phyloP scores from a whole-genome alignment of 2,888 invertebrate genomes.

The Harpalus rufipes region DNA sequence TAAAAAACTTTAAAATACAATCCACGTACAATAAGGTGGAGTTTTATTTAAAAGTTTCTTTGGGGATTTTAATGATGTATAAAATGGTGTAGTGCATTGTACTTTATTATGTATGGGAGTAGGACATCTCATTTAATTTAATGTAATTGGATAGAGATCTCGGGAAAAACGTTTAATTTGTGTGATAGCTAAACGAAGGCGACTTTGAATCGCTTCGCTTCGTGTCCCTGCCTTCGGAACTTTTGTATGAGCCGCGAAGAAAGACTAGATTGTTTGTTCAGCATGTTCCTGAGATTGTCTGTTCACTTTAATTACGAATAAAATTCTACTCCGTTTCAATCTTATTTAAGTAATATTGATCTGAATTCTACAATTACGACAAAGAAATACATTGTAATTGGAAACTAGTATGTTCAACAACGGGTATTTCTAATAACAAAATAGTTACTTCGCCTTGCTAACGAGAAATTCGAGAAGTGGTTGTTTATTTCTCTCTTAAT shows the following conservation, averaged over 20 bases:
- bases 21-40: constrained; percentile 23
- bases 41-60: not conserved
- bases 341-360: constrained; percentile 44
- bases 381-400: constrained; percentile 46
- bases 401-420: constrained; percentile 12
- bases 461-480: not conserved
- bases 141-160: constrained; percentile 54
- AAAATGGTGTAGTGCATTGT: not conserved
- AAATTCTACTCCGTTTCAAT: constrained; percentile 47
- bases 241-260: constrained; percentile 37
- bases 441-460: not conserved
- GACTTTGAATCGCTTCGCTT: constrained; percentile 42
- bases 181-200: constrained; percentile 43
- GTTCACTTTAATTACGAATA: constrained; percentile 47
- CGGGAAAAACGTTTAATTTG: constrained; percentile 49
- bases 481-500: not conserved
- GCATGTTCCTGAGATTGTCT: constrained; percentile 40
- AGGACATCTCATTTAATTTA: constrained; percentile 31
- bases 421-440: constrained; percentile 2
- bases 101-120: constrained; percentile 5
- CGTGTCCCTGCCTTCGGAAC: constrained; percentile 26
- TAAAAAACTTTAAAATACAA: constrained; percentile 19
- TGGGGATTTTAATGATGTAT: not conserved
- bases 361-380: constrained; percentile 41
- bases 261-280: constrained; percentile 38